Evolutionary conservation across 2,888 invertebrate species (phyloP), one percentile per base, ranked within the genome.

Genomic region (Acutogordius australiensis): DNA sequence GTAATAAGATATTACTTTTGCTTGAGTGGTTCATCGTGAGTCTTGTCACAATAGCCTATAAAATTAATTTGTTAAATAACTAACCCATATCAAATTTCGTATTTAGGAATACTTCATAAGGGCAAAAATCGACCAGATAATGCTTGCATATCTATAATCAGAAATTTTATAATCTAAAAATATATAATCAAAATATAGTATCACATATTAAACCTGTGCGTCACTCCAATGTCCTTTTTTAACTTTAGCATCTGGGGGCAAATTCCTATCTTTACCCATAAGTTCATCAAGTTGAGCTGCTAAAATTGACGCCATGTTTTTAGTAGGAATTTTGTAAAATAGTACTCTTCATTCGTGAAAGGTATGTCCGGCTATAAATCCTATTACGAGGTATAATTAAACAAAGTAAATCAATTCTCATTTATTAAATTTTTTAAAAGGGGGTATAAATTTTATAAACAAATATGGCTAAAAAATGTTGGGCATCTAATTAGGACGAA

Each of bases 51-150:
- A 0, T 80, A 80, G 0, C 91, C 72, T 72, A 65, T 28, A 64
- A 63, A 26, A 57, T 56, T 58, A 58, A 23, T 4, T n/a, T n/a
- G 23, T 37, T 37, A 37, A 13, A 51, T 60, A 28, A 58, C 28
- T 62, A 29, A 68, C 74, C 97, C 57, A 97, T 75, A 71, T 97
- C 94, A 18, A 91, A 90, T 69, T 90, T 78, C 1, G 97, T 97
- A 69, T 97, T 97, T 30, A 87, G 85, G 73, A 97, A 97, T 63
- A 97, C 76, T 70, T 97, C 94, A 70, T 94, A 87, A 0, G 97
- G 97, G 70, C 97, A 97, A 71, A 94, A 97, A 68, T 85, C 87
- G 21, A 88, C 90, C 72, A 94, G 77, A 72, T 81, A 88, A 70
- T 85, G 82, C 73, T 88, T 87, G 73, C 94, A 97, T 67, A 88